Base-by-base conservation (phyloP, 1,140 invertebrate genomes). In the Magallana angulata region DNA sequence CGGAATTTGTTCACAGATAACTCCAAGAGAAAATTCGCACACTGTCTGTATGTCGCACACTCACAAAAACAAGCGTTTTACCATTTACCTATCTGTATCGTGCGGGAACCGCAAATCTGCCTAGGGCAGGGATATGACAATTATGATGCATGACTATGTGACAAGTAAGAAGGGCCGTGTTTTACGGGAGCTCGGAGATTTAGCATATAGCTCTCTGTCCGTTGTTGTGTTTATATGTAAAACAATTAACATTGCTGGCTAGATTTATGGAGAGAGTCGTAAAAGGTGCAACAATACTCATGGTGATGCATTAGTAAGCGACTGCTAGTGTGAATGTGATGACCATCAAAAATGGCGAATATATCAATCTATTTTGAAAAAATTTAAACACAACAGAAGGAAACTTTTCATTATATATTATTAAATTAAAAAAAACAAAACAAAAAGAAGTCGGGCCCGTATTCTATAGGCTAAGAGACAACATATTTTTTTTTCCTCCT, bases 141-240 rank as follows among this genome's bases (percentile, higher is more conserved):
- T 24, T 76, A 30, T 76, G 68, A 76, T 76, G 68, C 68, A 76
- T 76, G 68, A 76, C 68, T 76, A 18, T 76, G 24, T 76, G 68
- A 76, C 68, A 76, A 76, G 24, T 76, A 76, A 76, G 24, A 76
- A 30, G 11, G 68, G 12, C 68, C 24, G 68, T 76, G 68, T 76
- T 76, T 76, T 76, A 76, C 68, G 18, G 68, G 24, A 11, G 16
- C 60, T 30, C 68, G 1, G 24, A 30, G 18, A 6, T 76, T 76
- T 2, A 76, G 18, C 24, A 12, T 76, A 7, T 36, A 12, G 18
- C 68, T 11, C 30, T 48, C 36, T 71, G 18, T 76, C 24, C 36
- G 36, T 36, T 76, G 24, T 76, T 76, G 68, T 76, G 24, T 76
- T 76, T 76, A 76, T 12, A 64, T 64, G 60, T 64, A 64, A 64